Base-by-base conservation (phyloP, 2,888 invertebrate genomes). In the Conchocele bisecta region DNA sequence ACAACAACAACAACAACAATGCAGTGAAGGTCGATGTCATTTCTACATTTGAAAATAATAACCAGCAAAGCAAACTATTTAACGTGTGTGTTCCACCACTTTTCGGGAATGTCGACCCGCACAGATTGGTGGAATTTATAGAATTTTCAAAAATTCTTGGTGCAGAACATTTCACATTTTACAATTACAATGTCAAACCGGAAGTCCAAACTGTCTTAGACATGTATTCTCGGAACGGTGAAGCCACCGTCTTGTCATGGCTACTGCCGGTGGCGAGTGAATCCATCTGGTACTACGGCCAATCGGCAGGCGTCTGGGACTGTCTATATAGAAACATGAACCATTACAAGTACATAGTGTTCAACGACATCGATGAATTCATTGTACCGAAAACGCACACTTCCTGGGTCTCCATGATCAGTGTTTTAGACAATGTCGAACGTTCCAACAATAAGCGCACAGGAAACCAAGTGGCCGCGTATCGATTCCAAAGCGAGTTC, bases 11-110 rank as follows among this genome's bases (percentile, higher is more conserved):
- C 20, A 15, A 20, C 17, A 22, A 9, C 22, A 13, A 33, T 51
- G 13, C 11, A 4, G n/a, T 51, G 17, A 31, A 33, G 22, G 20
- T 51, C 13, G 20, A 13, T 33, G 20, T 35, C 3, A 3, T 20
- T 29, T 22, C 5, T 3, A 15, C 9, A 22, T n/a, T n/a, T n/a
- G n/a, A n/a, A n/a, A n/a, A 29, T 3, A 44, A 7, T 4, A 35
- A 35, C 3, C 24, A 20, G 5, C 24, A 11, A 20, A n/a, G 26
- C 22, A 58, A 71, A 39, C 53, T 75, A 26, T 79, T 83, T 48
- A 77, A 81, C 4, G 75, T 85, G 11, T 88, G 88, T 75, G 79
- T 86, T 9, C 84, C 88, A 1, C 88, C 87, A 13, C 57, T 88
- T n/a, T 85, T 84, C 58, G 86, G 87, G 11, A 67, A 66, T 22